Base-by-base conservation (phyloP, 1,140 invertebrate genomes). In the Tyrophagus putrescentiae region DNA sequence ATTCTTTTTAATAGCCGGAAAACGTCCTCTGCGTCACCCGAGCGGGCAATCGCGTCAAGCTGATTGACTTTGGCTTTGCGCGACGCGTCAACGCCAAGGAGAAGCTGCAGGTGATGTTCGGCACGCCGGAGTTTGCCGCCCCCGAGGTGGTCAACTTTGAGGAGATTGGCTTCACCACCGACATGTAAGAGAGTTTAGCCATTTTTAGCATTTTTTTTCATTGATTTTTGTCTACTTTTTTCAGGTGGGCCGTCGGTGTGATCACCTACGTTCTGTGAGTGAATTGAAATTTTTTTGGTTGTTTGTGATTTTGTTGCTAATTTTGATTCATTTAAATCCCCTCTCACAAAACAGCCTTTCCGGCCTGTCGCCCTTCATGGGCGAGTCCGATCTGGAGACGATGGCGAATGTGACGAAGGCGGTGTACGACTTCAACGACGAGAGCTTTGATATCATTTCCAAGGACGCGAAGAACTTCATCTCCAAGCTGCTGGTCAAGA, bases 101-200 rank as follows among this genome's bases (percentile, higher is more conserved):
- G 74, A 92, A 94, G 67, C 74, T 98, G 4, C 68, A 69, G 42
- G 65, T 69, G 0, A n/a, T 97, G 34, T 97, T 96, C 71, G 93
- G 93, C n/a, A 98, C 93, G 2, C 91, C 93, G 0, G 94, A 98
- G 74, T 98, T 98, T 73, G 91, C 96, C 7, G 92, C 93, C 0
- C 94, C 94, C 0, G 94, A 98, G 79, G 91, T 98, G 6, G 89
- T 98, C 0, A 97, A 96, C 74, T 98, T 95, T 73, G 93, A 98
- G 70, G 83, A 85, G 71, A 93, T 98, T 65, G 84, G 87, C 44
- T 59, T 25, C 23, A 59, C 41, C 1, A 65, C 65, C 3, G 65
- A 66, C 27, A 65, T 66, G 65, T 59, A 59, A 59, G 18, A 28
- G 4, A 29, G 32, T 9, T 25, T 2, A 36, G 32, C 5, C 33